These are phyloP conservation scores for Ibidorhyncha struthersii DNA, from an alignment of 2,113 vertebrate species.

Conservation along the genomic window DNA sequence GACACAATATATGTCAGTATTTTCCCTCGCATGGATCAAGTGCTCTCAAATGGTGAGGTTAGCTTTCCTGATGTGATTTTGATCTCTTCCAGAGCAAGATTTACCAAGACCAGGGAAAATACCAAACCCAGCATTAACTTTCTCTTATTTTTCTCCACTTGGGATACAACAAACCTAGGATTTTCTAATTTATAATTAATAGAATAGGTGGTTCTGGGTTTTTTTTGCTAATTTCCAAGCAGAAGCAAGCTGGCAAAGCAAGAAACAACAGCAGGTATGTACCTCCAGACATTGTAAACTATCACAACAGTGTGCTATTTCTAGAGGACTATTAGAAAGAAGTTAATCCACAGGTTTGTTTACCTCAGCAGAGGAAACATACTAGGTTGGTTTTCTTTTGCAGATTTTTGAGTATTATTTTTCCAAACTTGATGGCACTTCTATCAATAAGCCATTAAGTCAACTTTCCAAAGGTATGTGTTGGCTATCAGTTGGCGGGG, in stretches of 20 bases:
- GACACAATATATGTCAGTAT: neutral
- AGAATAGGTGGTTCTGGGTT: neutral
- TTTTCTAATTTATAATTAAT: neutral
- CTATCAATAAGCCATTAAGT: neutral
- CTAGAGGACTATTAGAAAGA: neutral
- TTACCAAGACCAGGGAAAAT: neutral
- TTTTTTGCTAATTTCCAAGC: neutral
- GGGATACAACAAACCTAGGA: neutral
- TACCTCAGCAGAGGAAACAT: neutral
- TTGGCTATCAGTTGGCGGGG: neutral
- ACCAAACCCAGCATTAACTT: neutral
- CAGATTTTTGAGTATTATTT: neutral
- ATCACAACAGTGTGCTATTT: neutral
- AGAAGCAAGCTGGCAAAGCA: neutral
- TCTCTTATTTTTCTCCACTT: neutral
- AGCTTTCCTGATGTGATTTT: neutral
- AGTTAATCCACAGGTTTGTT: neutral
- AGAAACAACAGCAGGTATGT: neutral
- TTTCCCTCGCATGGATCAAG: neutral
- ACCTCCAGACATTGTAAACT: neutral
- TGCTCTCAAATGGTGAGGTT: neutral
- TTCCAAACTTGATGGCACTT: neutral
- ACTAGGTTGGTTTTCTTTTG: neutral
- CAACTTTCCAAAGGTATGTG: neutral
- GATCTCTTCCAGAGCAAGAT: neutral